Evolutionary conservation across 2,888 invertebrate species (phyloP), one percentile per base, ranked within the genome.

Genomic region (Eumerus sabulonum): DNA sequence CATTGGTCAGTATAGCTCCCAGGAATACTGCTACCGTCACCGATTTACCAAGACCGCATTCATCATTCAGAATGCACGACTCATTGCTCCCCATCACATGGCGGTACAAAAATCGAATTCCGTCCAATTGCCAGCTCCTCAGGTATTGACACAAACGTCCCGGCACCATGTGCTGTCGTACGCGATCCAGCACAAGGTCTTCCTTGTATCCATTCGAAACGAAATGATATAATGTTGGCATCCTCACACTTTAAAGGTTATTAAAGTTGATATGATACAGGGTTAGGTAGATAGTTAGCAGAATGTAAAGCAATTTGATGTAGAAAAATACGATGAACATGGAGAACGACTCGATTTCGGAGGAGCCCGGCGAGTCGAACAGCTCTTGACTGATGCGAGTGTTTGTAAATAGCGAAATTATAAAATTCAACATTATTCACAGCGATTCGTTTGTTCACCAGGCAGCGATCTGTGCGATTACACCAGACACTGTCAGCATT

Each of bases 311-410:
- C 17, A 87, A 44, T 72, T 88, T 86, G 9, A 89, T 83, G 72
- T 89, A 88, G 53, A 85, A 86, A 82, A 89, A 89, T 82, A 88
- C 85, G 4, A 89, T 84, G 83, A 88, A 88, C 87, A 88, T 87
- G 63, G 86, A 87, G 71, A 87, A 87, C 12, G 88, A 86, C 9
- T 86, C 86, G 68, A 87, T 83, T 48, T 86, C 84, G 77, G 87
- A 83, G 19, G 85, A 84, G 12, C 84, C 73, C 44, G 86, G 85
- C 5, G 85, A 85, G 83, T 88, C 88, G 74, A 86, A 85, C 66
- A 85, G 85, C 82, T 88, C 88, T 67, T 84, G 84, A 70, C 74
- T 68, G 56, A 82, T 27, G 44, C 81, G 70, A 70, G 68, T 74
- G 67, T 82, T 83, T 70, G 79, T 82, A 76, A 83, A 79, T 73